Evolutionary conservation across 30 jellyfish, hydroid and myxozoan genomes (phyloP), one percentile per base, ranked within the genome.

Genomic region (Pelagia noctiluca): DNA sequence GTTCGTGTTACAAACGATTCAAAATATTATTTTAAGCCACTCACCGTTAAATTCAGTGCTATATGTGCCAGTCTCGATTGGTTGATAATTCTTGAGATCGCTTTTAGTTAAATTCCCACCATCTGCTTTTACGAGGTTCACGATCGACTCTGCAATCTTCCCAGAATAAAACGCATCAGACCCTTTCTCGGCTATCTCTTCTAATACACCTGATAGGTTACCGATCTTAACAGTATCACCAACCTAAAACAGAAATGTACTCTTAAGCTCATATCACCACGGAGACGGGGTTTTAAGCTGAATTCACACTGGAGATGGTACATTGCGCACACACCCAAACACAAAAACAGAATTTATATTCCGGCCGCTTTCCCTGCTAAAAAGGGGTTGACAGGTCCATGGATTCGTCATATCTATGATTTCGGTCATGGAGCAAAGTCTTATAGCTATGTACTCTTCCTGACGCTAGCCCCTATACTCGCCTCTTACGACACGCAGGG

Each of bases 111-210:
- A 35, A 73, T 69, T 84, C 19, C 95, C 95, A 57, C 88, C 95
- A 61, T 73, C 63, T 21, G 81, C 33, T 47, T 36, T 70, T 2
- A 71, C 80, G 32, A 61, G 71, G 2, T 83, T 82, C 28, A 84
- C 32, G 23, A 84, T 84, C 35, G 65, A 69, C 33, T 63, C 63
- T 35, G 72, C 72, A 50, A 50, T 73, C 25, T 3, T 63, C 46
- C 95, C 95, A 60, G 78, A 47, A 63, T 84, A 84, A 63, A 84
- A 63, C 19, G 88, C 77, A 23, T 72, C 95, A 28, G 76, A 80
- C 24, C 95, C 94, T 1, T 49, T 30, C 24, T 54, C 26, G 3
- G 88, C 60, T 1, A 84, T 49, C 31, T 32, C 25, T 26, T 47
- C 75, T 77, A 84, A 28, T 2, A 74, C 23, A 2, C 2, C 11